Conservation (phyloP, 2,888 invertebrate species). For the Cremastinae sp. region DNA sequence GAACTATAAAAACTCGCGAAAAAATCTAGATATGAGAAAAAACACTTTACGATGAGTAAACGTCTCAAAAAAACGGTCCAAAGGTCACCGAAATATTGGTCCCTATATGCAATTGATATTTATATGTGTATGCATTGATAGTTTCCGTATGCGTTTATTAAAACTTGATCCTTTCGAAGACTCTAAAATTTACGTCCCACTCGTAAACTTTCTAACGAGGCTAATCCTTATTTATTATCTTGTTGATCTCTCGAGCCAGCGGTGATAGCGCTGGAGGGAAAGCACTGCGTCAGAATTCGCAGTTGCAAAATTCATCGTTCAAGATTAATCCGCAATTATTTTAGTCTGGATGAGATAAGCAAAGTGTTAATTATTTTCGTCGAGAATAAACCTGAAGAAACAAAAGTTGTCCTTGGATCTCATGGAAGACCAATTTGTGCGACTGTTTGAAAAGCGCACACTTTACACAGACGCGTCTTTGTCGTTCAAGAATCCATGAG, state of each 20-base stretch:
- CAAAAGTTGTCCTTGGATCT: too few relatives aligned
- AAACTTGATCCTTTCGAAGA: background rate
- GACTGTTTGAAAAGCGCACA: too few relatives aligned
- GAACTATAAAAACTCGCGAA: slow-evolving; percentile 8
- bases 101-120: too few relatives aligned
- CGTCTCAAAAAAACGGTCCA: background rate
- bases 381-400: too few relatives aligned
- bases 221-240: slow-evolving; percentile 43
- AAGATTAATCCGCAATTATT: slow-evolving; percentile 12
- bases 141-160: slow-evolving; percentile 7
- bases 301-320: slow-evolving; percentile 13
- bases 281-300: slow-evolving; percentile 11
- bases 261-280: slow-evolving; percentile 23
- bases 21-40: background rate
- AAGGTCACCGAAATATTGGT: too few relatives aligned
- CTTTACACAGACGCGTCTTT: too few relatives aligned
- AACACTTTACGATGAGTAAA: background rate
- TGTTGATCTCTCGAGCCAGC: slow-evolving; percentile 25
- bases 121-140: too few relatives aligned
- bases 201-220: slow-evolving; percentile 30
- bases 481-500: too few relatives aligned
- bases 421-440: too few relatives aligned
- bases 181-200: too few relatives aligned
- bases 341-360: background rate
- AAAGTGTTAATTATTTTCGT: too few relatives aligned